These are phyloP conservation scores for Ligdia adustata DNA, from an alignment of 2,888 invertebrate genomes.

Conservation along the genomic window DNA sequence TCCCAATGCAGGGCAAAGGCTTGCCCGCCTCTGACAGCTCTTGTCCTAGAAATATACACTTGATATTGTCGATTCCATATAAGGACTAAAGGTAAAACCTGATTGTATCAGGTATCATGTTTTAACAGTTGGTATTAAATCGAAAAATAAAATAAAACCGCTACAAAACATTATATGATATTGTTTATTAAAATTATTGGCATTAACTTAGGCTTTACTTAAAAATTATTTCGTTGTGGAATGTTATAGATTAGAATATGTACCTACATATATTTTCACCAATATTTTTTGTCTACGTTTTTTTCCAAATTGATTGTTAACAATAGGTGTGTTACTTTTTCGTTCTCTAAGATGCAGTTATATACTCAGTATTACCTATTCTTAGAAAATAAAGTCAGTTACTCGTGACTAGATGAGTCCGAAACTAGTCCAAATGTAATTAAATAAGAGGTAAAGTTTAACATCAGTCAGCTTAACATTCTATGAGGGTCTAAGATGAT, in stretches of 20 bases:
- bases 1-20: too few relatives aligned
- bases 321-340: neutral
- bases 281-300: neutral
- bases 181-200: too few relatives aligned
- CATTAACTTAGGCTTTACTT: neutral
- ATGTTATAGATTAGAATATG: conserved; percentile 21
- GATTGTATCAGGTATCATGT: too few relatives aligned
- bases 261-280: conserved; percentile 3
- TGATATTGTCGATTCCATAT: too few relatives aligned
- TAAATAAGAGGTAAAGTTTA: conserved; percentile 27
- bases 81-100: too few relatives aligned
- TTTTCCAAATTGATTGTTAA: neutral
- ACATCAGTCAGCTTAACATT: conserved; percentile 22
- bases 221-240: conserved; percentile 11
- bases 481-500: conserved; percentile 37
- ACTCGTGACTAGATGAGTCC: conserved; percentile 47
- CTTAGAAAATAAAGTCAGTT: conserved; percentile 27
- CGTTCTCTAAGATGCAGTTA: neutral
- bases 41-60: too few relatives aligned
- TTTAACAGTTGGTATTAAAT: too few relatives aligned
- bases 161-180: too few relatives aligned
- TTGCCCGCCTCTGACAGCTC: too few relatives aligned
- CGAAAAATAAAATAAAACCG: too few relatives aligned
- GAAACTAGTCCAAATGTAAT: conserved; percentile 38
- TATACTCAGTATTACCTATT: neutral